Percentiles rank a stretch among this genome's conserved stretches.
Conservation (phyloP, 1,140 invertebrate genomes). For the Heliothis subflexa region DNA sequence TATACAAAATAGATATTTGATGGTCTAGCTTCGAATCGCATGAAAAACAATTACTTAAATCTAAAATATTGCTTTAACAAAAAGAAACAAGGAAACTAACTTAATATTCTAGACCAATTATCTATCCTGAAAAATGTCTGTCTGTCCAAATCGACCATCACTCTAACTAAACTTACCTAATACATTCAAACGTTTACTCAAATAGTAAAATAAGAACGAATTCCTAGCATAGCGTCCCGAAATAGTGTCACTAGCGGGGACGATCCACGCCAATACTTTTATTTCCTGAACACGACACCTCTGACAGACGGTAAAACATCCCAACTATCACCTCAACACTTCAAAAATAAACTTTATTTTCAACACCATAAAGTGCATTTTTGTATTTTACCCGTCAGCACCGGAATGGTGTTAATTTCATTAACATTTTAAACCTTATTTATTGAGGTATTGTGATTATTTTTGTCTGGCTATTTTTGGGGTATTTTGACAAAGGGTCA, state of each 20-base stretch:
- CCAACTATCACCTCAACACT: background rate
- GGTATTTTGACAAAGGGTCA: background rate
- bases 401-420: slow-evolving; percentile 18
- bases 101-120: too few relatives aligned
- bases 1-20: too few relatives aligned
- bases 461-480: background rate
- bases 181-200: background rate
- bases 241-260: slow-evolving; percentile 22
- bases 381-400: background rate
- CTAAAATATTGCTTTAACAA: too few relatives aligned
- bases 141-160: background rate
- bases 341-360: slow-evolving; percentile 10
- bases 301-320: slow-evolving; percentile 15
- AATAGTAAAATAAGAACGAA: slow-evolving; percentile 19
- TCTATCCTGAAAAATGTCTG: too few relatives aligned
- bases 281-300: slow-evolving; percentile 5
- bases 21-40: too few relatives aligned
- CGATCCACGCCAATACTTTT: slow-evolving; percentile 26
- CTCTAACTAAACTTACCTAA: background rate
- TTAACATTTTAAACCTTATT: slow-evolving; percentile 31
- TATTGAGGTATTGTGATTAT: slow-evolving; percentile 4
- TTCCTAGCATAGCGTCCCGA: slow-evolving; percentile 18
- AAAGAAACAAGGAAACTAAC: too few relatives aligned
- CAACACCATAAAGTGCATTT: background rate
- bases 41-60: too few relatives aligned